These are phyloP conservation scores for Sula dactylatra DNA, from an alignment of 2,113 vertebrate genomes.

Conservation along the genomic window DNA sequence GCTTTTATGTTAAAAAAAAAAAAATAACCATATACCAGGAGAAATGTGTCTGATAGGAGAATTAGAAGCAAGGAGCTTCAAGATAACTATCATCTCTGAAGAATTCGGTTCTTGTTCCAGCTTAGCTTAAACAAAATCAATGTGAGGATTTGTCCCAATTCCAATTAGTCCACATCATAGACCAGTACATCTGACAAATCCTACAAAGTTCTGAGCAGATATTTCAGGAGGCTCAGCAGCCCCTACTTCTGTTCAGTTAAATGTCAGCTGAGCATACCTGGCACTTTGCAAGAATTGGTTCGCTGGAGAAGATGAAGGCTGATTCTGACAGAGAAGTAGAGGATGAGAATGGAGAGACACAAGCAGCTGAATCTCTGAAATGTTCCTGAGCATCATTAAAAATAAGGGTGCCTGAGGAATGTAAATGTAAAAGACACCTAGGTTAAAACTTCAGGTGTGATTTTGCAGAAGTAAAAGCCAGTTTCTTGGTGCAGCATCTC, in stretches of 20 bases:
- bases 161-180: not conserved
- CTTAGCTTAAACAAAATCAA: not conserved
- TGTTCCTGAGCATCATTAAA: slow-evolving; percentile 14
- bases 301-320: not conserved
- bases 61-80: not conserved
- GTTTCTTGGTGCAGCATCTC: not conserved
- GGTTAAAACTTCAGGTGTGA: not conserved
- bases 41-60: not conserved
- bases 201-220: not conserved
- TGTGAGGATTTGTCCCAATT: not conserved
- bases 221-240: not conserved
- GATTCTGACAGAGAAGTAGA: not conserved
- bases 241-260: slow-evolving; percentile 22
- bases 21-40: not conserved
- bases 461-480: not conserved
- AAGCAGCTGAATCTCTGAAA: not conserved
- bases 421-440: not conserved
- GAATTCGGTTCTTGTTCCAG: not conserved
- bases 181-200: not conserved
- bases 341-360: not conserved
- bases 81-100: not conserved
- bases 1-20: not conserved
- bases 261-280: not conserved
- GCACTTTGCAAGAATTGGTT: not conserved
- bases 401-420: not conserved